Base-by-base conservation (phyloP, 2,888 invertebrate genomes). In the Brachyptera risi region DNA sequence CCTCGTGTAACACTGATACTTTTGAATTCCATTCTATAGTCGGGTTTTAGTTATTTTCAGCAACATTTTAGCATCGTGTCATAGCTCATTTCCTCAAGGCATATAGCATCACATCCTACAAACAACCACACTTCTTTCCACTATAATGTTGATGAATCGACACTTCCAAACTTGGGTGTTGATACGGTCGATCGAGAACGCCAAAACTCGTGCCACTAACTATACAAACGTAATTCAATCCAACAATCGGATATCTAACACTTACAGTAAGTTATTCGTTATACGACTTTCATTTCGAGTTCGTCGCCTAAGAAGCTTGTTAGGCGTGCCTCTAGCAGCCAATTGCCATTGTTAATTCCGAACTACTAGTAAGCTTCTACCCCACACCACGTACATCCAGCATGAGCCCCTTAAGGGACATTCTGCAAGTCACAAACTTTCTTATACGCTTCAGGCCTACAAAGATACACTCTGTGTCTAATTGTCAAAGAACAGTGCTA, bases 331-430 rank as follows among this genome's bases (percentile, higher is more conserved):
- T 37, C 40, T n/a, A 40, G 57, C 58, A 27, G 31, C 50, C 61
- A 58, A 61, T 61, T 61, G 61, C 61, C 31, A 35, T 58, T 57
- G 61, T 61, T 61, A 61, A 61, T 61, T 58, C 61, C 42, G 51
- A 42, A 58, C 58, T 61, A 58, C 51, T 37, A 49, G 49, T 23
- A 17, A 21, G 35, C 27, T 1, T 27, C 26, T 9, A 24, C 50
- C 31, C 37, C 54, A 19, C n/a, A 26, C 31, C 61, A 61, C 58
- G 58, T 58, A 37, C 27, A 13, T 17, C n/a, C 17, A 56, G 13
- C 60, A 56, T 56, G 60, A 56, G 27, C 31, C 61, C 61, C 61
- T 61, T 21, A 61, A 61, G 61, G 58, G 61, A 61, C 58, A 58
- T 61, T 61, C 61, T 61, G 31, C 42, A 61, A 60, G 61, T 61